phyloP scores from a whole-genome alignment of 2,888 invertebrate species.

The Epistrophella euchroma region DNA sequence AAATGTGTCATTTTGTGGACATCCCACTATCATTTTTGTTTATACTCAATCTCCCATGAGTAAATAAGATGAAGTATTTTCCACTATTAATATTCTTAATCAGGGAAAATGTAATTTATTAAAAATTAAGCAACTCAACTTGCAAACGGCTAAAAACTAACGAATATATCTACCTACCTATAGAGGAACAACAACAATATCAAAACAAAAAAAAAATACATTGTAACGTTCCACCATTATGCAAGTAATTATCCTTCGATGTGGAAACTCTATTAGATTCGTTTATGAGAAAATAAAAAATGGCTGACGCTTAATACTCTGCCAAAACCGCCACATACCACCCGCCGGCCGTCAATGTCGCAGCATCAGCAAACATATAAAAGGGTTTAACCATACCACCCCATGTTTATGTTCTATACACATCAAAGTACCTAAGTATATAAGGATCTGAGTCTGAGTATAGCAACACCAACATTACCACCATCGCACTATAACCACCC shows the following conservation, averaged over 20 bases:
- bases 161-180: not conserved
- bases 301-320: slow-evolving; percentile 65
- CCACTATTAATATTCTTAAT: slow-evolving; percentile 69
- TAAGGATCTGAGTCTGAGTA: slow-evolving; percentile 1
- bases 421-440: slow-evolving; percentile 26
- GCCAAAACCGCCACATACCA: slow-evolving; percentile 45
- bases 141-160: slow-evolving; percentile 5
- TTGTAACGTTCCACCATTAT: slow-evolving; percentile 66
- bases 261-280: slow-evolving; percentile 73
- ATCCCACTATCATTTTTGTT: slow-evolving; percentile 28
- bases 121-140: slow-evolving; percentile 53
- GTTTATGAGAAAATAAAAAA: slow-evolving; percentile 63
- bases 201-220: slow-evolving; percentile 10
- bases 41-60: slow-evolving; percentile 15
- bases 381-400: slow-evolving; percentile 69
- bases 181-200: not conserved
- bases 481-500: slow-evolving; percentile 33
- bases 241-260: slow-evolving; percentile 69
- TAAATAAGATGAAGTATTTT: slow-evolving; percentile 25
- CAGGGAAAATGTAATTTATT: slow-evolving; percentile 67
- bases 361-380: slow-evolving; percentile 71
- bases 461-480: slow-evolving; percentile 26
- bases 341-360: slow-evolving; percentile 69
- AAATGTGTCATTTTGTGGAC: slow-evolving; percentile 50
- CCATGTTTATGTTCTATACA: slow-evolving; percentile 11